These are phyloP conservation scores for Sebastes melanostomus DNA, from an alignment of 2,797 vertebrate species.

Conservation along the genomic window DNA sequence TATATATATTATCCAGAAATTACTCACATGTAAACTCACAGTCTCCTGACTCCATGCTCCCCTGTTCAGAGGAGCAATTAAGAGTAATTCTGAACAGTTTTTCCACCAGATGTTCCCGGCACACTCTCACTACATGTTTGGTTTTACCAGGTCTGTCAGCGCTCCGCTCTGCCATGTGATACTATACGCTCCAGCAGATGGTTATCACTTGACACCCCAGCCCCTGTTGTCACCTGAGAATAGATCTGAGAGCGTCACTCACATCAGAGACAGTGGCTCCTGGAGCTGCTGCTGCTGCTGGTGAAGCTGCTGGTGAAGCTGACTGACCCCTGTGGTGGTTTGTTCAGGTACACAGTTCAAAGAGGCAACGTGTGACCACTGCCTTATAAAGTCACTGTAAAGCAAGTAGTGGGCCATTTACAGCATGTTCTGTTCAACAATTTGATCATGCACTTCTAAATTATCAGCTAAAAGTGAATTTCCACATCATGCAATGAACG, in stretches of 20 bases:
- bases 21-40: neutral
- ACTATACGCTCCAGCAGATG: slow-evolving; percentile 30
- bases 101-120: slow-evolving; percentile 13
- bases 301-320: neutral
- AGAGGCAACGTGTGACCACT: neutral
- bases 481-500: neutral
- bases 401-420: neutral
- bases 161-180: slow-evolving; percentile 41
- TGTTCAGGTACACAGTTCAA: slow-evolving; percentile 16
- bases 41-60: neutral
- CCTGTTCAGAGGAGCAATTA: neutral
- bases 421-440: neutral
- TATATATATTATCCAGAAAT: neutral
- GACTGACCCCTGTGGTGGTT: neutral
- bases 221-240: slow-evolving; percentile 44
- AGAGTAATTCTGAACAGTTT: slow-evolving; percentile 10
- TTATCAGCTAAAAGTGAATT: neutral
- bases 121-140: slow-evolving; percentile 19
- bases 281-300: neutral
- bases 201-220: slow-evolving; percentile 55
- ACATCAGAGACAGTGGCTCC: slow-evolving; percentile 6
- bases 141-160: slow-evolving; percentile 19
- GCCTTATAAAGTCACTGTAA: neutral
- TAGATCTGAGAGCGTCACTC: slow-evolving; percentile 18
- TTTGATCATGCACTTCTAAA: neutral